A percentile compares a stretch with the other conserved stretches of the same genome.
Conservation (phyloP, 2,797 vertebrate genomes). For the Cottoperca gobio region DNA sequence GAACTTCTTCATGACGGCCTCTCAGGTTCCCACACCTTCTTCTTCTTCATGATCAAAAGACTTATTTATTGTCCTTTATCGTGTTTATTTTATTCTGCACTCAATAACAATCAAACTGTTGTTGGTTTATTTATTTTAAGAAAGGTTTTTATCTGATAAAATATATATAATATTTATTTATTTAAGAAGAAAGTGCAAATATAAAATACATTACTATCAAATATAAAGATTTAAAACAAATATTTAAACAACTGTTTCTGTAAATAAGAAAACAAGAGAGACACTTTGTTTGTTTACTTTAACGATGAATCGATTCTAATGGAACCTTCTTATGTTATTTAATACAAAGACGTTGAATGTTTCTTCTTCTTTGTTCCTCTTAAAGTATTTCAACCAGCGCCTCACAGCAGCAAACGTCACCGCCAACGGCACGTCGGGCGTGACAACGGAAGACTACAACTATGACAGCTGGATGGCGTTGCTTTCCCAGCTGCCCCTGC, state of each 20-base stretch:
- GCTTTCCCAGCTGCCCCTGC: conserved; percentile 91
- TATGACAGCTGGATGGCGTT: conserved; percentile 94
- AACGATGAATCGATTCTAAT: too few relatives aligned
- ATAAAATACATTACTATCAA: too few relatives aligned
- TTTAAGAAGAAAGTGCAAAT: too few relatives aligned
- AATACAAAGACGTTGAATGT: not conserved
- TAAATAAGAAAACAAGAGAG: too few relatives aligned
- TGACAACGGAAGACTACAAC: conserved; percentile 48
- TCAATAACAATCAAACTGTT: too few relatives aligned
- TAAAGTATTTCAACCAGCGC: conserved; percentile 90
- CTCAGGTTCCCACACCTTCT: conserved; percentile 75
- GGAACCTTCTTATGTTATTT: not conserved
- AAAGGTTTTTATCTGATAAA: too few relatives aligned
- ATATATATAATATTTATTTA: too few relatives aligned
- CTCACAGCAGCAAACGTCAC: conserved; percentile 26
- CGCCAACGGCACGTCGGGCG: not conserved
- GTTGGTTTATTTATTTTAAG: not conserved
- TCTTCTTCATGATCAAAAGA: not conserved
- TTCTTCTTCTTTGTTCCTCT: not conserved
- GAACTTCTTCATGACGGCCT: conserved; percentile 96
- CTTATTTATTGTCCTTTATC: too few relatives aligned
- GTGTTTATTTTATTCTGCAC: too few relatives aligned
- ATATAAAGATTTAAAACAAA: too few relatives aligned
- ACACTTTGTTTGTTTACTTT: too few relatives aligned
- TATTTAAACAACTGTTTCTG: too few relatives aligned